These are phyloP conservation scores for Calonectris borealis DNA, from an alignment of 2,113 vertebrate species.

Conservation along the genomic window DNA sequence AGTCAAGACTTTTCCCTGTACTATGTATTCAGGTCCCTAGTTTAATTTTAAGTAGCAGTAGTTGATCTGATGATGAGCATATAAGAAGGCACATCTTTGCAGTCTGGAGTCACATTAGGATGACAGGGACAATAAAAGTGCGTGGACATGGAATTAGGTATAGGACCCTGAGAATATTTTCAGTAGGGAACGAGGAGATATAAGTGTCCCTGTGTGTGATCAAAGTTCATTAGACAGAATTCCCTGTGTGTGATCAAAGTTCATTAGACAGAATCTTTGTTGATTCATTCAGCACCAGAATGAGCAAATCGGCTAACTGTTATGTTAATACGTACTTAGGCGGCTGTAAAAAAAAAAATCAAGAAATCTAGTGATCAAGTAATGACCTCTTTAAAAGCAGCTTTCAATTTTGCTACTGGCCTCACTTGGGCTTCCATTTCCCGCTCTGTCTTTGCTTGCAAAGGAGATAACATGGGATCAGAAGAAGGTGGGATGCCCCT, in stretches of 20 bases:
- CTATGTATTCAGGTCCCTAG: background rate
- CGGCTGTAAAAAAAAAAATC: background rate
- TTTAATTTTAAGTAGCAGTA: background rate
- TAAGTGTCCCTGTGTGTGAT: background rate
- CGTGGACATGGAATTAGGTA: background rate
- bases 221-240: background rate
- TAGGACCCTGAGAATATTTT: background rate
- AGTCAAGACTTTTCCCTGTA: background rate
- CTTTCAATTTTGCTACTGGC: background rate
- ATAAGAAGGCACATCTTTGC: background rate
- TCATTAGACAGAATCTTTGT: background rate
- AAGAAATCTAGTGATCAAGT: background rate
- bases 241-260: background rate
- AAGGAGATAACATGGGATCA: background rate
- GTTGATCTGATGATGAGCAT: background rate
- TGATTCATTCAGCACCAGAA: background rate
- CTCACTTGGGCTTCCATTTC: background rate
- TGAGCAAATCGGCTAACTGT: background rate
- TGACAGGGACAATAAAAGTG: background rate
- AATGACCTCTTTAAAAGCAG: background rate
- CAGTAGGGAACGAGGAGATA: background rate
- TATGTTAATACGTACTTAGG: background rate
- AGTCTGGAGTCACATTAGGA: background rate
- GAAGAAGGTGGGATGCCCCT: background rate
- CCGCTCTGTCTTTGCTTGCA: background rate